These are phyloP conservation scores for Caradrina clavipalpis DNA, from an alignment of 2,888 invertebrate species.

Conservation along the genomic window DNA sequence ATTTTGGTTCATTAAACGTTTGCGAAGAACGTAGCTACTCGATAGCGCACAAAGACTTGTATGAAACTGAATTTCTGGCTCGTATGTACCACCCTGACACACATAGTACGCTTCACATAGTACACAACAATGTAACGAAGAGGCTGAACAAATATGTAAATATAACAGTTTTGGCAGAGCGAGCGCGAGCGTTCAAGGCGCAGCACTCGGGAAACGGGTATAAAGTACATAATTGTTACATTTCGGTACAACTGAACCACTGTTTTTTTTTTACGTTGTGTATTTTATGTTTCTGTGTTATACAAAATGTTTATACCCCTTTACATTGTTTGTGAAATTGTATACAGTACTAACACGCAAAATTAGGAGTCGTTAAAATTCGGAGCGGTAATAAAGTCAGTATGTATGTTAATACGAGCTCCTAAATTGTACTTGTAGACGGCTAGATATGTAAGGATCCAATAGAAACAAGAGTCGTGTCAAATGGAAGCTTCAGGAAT, in stretches of 20 bases:
- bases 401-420: background rate
- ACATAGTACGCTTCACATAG: conserved; percentile 37
- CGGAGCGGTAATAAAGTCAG: background rate
- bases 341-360: conserved; percentile 28
- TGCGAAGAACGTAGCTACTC: background rate
- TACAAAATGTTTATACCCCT: conserved; percentile 45
- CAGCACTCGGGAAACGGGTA: conserved; percentile 27
- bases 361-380: conserved; percentile 37
- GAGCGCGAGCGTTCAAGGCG: conserved; percentile 33
- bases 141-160: conserved; percentile 65
- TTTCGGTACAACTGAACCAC: conserved; percentile 32
- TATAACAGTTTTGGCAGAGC: conserved; percentile 58
- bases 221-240: conserved; percentile 59
- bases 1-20: background rate
- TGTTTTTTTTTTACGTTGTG: conserved; percentile 26
- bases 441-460: conserved; percentile 11
- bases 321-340: conserved; percentile 27
- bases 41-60: conserved; percentile 7
- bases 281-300: conserved; percentile 31
- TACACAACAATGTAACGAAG: conserved; percentile 42
- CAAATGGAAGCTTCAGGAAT: conserved; percentile 19
- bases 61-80: conserved; percentile 49
- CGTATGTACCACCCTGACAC: conserved; percentile 49
- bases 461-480: conserved; percentile 16
- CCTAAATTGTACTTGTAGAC: background rate